phyloP scores from a whole-genome alignment of 2,797 vertebrate genomes.

The Orientallactaga sibirica region DNA sequence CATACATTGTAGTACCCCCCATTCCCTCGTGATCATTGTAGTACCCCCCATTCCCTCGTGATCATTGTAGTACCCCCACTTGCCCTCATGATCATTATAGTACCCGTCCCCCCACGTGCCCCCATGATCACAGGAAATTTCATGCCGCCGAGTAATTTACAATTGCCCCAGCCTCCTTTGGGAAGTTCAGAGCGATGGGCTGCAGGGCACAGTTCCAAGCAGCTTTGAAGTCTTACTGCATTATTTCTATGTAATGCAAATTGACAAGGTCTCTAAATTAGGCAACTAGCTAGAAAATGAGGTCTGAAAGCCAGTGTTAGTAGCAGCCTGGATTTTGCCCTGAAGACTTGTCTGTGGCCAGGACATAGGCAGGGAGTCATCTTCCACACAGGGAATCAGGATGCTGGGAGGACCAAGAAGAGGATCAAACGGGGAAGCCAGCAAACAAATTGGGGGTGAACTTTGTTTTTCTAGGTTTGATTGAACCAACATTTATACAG shows the following conservation, averaged over 20 bases:
- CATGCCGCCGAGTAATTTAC: conserved; percentile 62
- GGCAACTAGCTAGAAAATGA: conserved; percentile 78
- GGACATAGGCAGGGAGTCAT: background rate
- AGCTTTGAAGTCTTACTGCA: conserved; percentile 77
- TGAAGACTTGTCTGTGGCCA: conserved; percentile 30
- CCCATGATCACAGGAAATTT: conserved; percentile 34
- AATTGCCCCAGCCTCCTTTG: conserved; percentile 75
- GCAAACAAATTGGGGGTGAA: background rate
- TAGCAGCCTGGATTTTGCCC: conserved; percentile 39
- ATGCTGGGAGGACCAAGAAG: background rate
- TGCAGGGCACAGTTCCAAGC: conserved; percentile 66
- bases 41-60: background rate
- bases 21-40: background rate
- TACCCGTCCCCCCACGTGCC: background rate
- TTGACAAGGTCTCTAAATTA: conserved; percentile 81
- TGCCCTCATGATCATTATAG: no score
- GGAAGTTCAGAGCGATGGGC: conserved; percentile 55
- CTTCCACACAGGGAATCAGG: background rate
- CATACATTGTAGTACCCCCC: background rate
- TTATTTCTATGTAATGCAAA: conserved; percentile 81
- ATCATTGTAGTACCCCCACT: background rate
- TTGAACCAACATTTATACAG: conserved; percentile 54
- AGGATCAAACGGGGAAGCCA: conserved; percentile 24
- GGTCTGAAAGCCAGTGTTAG: conserved; percentile 71
- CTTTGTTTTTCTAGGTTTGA: background rate